These are phyloP conservation scores for Dryas iulia DNA, from an alignment of 1,140 invertebrate species.

Conservation along the genomic window DNA sequence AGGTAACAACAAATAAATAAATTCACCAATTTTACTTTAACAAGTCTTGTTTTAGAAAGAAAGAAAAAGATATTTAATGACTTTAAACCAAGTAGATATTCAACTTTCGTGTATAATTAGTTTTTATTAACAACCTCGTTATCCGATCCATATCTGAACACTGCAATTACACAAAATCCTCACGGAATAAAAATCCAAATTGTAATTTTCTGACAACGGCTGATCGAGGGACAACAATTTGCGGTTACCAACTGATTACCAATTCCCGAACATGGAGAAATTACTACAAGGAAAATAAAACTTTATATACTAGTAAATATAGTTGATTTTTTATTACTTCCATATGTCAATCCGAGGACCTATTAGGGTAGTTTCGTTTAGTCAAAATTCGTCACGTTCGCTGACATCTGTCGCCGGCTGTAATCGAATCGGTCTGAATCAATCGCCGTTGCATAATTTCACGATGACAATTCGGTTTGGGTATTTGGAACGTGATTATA, in stretches of 20 bases:
- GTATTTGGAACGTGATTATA: slow-evolving; percentile 58
- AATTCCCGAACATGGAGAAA: slow-evolving; percentile 50
- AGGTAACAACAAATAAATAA: no score
- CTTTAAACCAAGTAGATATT: not conserved
- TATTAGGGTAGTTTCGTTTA: slow-evolving; percentile 48
- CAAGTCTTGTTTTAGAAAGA: no score
- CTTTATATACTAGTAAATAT: slow-evolving; percentile 20
- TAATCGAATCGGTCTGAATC: slow-evolving; percentile 67
- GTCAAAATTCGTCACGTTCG: slow-evolving; percentile 77
- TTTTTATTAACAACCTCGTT: not conserved
- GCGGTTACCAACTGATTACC: slow-evolving; percentile 76
- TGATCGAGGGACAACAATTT: slow-evolving; percentile 77
- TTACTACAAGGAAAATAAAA: slow-evolving; percentile 16
- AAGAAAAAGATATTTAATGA: not conserved
- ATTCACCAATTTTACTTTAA: no score
- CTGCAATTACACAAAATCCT: slow-evolving; percentile 45
- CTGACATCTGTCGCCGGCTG: slow-evolving; percentile 72
- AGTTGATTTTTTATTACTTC: slow-evolving; percentile 24
- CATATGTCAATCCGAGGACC: slow-evolving; percentile 26
- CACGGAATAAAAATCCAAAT: slow-evolving; percentile 76
- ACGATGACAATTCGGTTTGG: slow-evolving; percentile 71
- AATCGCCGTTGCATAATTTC: slow-evolving; percentile 70
- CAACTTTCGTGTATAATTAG: not conserved
- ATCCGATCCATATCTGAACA: slow-evolving; percentile 5
- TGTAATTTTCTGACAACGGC: slow-evolving; percentile 75